Evolutionary conservation across 2,888 invertebrate species (phyloP).

Genomic region (Hyppa rectilinea): DNA sequence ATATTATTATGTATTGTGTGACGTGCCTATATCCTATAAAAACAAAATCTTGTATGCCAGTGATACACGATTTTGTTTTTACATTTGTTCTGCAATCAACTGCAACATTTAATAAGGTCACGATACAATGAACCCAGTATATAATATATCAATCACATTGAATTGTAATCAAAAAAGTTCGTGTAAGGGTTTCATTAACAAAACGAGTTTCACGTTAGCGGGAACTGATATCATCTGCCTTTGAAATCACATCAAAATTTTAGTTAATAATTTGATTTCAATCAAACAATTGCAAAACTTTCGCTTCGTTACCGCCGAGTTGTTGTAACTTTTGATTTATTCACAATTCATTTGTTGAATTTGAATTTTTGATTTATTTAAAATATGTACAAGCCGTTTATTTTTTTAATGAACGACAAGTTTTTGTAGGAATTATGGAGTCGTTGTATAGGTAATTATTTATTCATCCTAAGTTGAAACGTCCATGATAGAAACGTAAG

Average conservation of each 20-base stretch:
- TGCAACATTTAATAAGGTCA: neutral
- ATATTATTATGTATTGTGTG: neutral
- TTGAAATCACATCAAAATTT: slow-evolving; percentile 68
- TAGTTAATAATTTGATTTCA: slow-evolving; percentile 71
- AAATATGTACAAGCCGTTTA: slow-evolving; percentile 65
- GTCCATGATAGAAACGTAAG: neutral
- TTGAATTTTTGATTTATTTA: slow-evolving; percentile 74
- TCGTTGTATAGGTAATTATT: slow-evolving; percentile 3
- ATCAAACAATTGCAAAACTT: slow-evolving; percentile 70
- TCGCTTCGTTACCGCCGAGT: slow-evolving; percentile 67
- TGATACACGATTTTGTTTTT: no score
- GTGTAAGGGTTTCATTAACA: slow-evolving; percentile 46
- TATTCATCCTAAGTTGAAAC: neutral
- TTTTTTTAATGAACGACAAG: slow-evolving; percentile 60
- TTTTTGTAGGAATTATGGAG: slow-evolving; percentile 28
- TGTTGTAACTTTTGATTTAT: slow-evolving; percentile 74
- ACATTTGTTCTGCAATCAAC: no score
- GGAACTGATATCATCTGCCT: slow-evolving; percentile 65
- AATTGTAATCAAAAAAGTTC: slow-evolving; percentile 52
- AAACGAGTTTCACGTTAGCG: slow-evolving; percentile 49
- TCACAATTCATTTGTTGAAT: slow-evolving; percentile 72
- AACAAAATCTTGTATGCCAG: no score
- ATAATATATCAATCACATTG: no score
- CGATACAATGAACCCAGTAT: neutral
- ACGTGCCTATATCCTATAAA: neutral